Evolutionary conservation across 2,888 invertebrate genomes (phyloP).

Genomic region (Lasioglossum pauxillum): DNA sequence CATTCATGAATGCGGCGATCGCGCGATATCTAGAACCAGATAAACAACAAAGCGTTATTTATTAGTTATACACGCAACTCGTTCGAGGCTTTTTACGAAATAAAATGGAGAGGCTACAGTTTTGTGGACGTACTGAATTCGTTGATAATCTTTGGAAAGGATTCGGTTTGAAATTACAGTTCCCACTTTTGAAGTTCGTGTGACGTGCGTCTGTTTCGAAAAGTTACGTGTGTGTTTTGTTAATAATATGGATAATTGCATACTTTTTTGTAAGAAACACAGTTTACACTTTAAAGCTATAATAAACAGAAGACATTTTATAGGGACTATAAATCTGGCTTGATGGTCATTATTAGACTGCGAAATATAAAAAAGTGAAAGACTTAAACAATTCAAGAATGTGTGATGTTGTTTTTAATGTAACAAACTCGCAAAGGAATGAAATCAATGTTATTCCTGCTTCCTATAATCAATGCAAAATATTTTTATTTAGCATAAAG

Average conservation of each 20-base stretch:
- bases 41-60: neutral
- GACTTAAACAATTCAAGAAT: too few species aligned
- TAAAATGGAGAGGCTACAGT: neutral
- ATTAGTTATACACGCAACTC: neutral
- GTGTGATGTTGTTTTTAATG: too few species aligned
- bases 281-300: neutral
- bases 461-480: too few species aligned
- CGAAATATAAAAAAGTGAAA: too few species aligned
- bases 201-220: neutral
- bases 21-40: neutral
- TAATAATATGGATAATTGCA: too few species aligned
- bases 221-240: too few species aligned
- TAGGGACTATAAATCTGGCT: too few species aligned
- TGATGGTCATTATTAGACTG: too few species aligned
- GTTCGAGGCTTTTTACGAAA: neutral
- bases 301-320: too few species aligned
- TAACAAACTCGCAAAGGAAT: too few species aligned
- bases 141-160: neutral
- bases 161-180: neutral
- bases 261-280: neutral
- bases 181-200: neutral
- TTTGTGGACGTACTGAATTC: neutral
- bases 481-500: too few species aligned
- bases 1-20: conserved; percentile 3
- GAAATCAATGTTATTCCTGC: too few species aligned